phyloP scores from a whole-genome alignment of 1,140 invertebrate genomes.

The Dendrolimus punctatus region DNA sequence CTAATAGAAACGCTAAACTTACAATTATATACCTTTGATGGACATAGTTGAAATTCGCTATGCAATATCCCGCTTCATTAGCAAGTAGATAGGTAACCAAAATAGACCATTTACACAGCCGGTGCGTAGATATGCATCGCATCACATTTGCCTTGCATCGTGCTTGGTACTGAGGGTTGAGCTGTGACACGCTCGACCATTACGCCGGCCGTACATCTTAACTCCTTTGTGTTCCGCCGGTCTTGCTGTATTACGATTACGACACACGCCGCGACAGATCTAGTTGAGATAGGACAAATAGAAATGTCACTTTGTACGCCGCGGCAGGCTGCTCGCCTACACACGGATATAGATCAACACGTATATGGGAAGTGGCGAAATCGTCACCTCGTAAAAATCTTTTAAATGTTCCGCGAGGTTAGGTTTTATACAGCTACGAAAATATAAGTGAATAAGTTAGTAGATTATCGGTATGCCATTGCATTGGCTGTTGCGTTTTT shows the following conservation, averaged over 20 bases:
- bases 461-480: conserved; percentile 59
- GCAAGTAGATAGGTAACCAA: conserved; percentile 56
- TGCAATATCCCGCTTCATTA: conserved; percentile 53
- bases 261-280: conserved; percentile 59
- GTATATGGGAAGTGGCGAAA: conserved; percentile 33
- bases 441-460: conserved; percentile 17
- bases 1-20: too few relatives aligned
- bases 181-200: conserved; percentile 51
- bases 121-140: conserved; percentile 62
- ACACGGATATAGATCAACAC: conserved; percentile 30
- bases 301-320: conserved; percentile 64
- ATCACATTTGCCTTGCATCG: conserved; percentile 41
- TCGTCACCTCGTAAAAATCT: conserved; percentile 21
- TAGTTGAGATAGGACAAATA: conserved; percentile 59
- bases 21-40: too few relatives aligned
- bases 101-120: conserved; percentile 59
- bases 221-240: conserved; percentile 56
- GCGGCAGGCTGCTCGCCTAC: conserved; percentile 35
- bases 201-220: conserved; percentile 55
- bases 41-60: conserved; percentile 48
- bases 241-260: conserved; percentile 52
- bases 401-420: background rate
- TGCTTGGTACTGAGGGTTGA: conserved; percentile 22
- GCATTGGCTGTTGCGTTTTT: conserved; percentile 34
- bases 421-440: background rate